Conservation (phyloP, 2,113 vertebrate species). For the Lampris incognitus region DNA sequence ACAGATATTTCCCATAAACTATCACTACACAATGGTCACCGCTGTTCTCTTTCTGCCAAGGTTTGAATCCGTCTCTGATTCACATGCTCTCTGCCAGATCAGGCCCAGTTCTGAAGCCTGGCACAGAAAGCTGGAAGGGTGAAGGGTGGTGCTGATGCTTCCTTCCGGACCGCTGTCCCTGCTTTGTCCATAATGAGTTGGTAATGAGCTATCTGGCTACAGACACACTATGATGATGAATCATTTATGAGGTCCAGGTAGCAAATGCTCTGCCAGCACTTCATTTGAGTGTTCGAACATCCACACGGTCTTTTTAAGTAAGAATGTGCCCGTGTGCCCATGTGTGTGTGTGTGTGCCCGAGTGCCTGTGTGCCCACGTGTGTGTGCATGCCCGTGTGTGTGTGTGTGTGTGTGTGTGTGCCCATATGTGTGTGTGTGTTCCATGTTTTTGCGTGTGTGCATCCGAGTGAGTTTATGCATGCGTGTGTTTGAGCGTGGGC, state of each 20-base stretch:
- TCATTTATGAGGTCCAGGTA: constrained; percentile 77
- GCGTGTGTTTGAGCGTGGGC: constrained; percentile 29
- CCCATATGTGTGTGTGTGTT: neutral
- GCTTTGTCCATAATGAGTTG: constrained; percentile 51
- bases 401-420: constrained; percentile 3
- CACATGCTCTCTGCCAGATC: constrained; percentile 11
- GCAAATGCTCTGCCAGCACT: constrained; percentile 67
- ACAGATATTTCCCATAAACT: constrained; percentile 16
- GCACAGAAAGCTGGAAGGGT: constrained; percentile 8
- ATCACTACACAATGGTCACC: neutral
- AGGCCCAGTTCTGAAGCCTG: constrained; percentile 13
- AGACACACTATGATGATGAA: constrained; percentile 68
- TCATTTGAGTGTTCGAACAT: constrained; percentile 63
- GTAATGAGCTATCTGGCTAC: constrained; percentile 65
- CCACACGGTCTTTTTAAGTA: constrained; percentile 56
- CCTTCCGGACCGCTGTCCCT: constrained; percentile 39
- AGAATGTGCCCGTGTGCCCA: neutral
- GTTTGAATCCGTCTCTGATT: constrained; percentile 13
- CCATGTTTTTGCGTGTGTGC: neutral
- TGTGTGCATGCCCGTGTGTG: neutral
- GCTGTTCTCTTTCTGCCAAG: constrained; percentile 3
- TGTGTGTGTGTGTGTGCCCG: constrained; percentile 3
- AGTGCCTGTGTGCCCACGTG: constrained; percentile 13
- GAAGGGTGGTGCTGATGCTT: constrained; percentile 48
- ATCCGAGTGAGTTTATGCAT: constrained; percentile 30